Conservation (phyloP, 1,140 invertebrate species). For the Musca domestica region DNA sequence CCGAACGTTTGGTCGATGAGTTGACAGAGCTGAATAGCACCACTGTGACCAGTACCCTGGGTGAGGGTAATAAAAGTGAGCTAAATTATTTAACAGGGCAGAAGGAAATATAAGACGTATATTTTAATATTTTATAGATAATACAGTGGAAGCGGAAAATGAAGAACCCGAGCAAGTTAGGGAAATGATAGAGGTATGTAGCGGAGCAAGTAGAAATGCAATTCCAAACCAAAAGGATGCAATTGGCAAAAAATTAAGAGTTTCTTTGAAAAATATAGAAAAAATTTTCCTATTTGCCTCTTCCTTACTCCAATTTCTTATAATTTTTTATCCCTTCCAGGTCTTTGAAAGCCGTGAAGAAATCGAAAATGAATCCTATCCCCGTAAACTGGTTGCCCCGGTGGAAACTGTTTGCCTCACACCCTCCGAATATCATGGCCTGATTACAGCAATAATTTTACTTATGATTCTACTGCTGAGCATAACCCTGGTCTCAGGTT, state of each 20-base stretch:
- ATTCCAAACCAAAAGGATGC: no score
- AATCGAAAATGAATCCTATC: conserved; percentile 62
- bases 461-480: conserved; percentile 67
- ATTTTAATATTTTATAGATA: neutral
- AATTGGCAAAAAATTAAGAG: no score
- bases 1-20: conserved; percentile 33
- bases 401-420: conserved; percentile 71
- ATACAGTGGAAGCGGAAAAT: conserved; percentile 27
- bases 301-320: neutral
- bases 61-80: conserved; percentile 38
- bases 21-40: conserved; percentile 43
- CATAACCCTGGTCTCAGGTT: conserved; percentile 63
- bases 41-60: conserved; percentile 42
- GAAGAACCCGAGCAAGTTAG: conserved; percentile 72
- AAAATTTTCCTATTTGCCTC: neutral
- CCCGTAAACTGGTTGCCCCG: conserved; percentile 59
- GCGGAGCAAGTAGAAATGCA: no score
- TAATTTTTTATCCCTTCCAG: conserved; percentile 42
- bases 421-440: conserved; percentile 71
- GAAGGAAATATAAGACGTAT: neutral
- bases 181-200: conserved; percentile 78
- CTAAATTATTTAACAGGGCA: neutral
- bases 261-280: no score
- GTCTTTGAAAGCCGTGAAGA: conserved; percentile 70
- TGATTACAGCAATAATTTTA: conserved; percentile 69